phyloP scores from a whole-genome alignment of 2,888 invertebrate genomes.

The Galerucella nymphaeae region DNA sequence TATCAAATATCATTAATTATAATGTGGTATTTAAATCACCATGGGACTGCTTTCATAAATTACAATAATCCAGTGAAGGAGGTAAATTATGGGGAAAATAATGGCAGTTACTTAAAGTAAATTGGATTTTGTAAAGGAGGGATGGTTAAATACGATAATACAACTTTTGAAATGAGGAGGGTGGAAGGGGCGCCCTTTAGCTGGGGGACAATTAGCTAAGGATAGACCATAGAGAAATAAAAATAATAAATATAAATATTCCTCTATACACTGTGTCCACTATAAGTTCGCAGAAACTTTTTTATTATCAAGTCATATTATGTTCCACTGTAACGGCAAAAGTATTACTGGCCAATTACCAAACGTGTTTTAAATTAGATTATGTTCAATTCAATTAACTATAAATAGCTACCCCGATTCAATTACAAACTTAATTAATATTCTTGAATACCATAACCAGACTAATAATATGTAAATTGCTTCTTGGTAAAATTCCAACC shows the following conservation, averaged over 20 bases:
- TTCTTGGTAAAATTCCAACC: constrained; percentile 8
- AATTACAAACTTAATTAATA: neutral
- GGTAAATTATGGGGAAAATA: neutral
- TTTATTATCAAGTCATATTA: too few species aligned
- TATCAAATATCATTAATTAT: constrained; percentile 1
- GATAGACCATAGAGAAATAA: too few species aligned
- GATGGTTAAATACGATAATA: too few species aligned
- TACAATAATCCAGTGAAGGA: neutral
- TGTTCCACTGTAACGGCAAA: neutral
- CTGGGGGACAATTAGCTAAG: too few species aligned
- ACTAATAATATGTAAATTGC: neutral
- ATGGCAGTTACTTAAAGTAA: too few species aligned
- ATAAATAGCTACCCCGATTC: neutral
- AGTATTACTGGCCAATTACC: neutral
- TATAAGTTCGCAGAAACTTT: too few species aligned
- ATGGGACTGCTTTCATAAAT: neutral
- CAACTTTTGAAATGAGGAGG: too few species aligned
- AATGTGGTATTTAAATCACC: constrained; percentile 6
- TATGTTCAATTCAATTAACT: neutral
- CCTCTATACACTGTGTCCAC: too few species aligned
- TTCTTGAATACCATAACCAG: neutral
- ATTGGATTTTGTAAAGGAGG: too few species aligned
- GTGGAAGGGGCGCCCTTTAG: too few species aligned
- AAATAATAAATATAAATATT: too few species aligned
- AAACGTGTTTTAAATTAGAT: neutral